Evolutionary conservation across 1,140 invertebrate species (phyloP), one percentile per base, ranked within the genome.

Genomic region (Drosophila subobscura): DNA sequence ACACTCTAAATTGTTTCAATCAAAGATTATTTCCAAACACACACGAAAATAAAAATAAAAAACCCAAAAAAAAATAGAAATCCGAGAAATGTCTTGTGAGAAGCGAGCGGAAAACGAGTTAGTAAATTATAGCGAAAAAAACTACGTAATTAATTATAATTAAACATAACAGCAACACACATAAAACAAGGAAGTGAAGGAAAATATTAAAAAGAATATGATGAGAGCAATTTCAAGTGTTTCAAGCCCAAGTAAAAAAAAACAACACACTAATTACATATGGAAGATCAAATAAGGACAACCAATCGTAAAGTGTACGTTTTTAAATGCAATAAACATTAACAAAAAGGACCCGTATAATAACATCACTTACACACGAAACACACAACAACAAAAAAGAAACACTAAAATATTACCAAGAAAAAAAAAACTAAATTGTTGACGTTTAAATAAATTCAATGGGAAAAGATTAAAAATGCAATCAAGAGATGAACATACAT

Each of bases 181-280:
- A 52, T 8, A 46, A 57, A 42, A 46, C 22, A 52, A 79, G 73
- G 25, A 5, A 16, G 27, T 22, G 7, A 10, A 56, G 5, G 37
- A 59, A 45, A 10, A 33, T 14, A 5, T 61, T 54, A 66, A 65
- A 44, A 65, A 65, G 64, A 64, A 54, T 88, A 88, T 71, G 72
- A 83, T 76, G 83, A 73, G 83, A 88, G 83, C 83, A 88, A 88
- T 83, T 88, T 89, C 78, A 88, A 83, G 83, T 83, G 83, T 88
- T 88, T 88, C 83, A 88, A 83, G 65, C 65, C 76, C 77, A 79
- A 65, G 67, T 66, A 73, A 71, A 58, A 25, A 71, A 53, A 55
- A 63, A 49, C 5, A 47, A 49, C 50, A 68, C 67, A 68, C 67
- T 68, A 68, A 67, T 68, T 68, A 68, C 66, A 59, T 42, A 70